These are phyloP conservation scores for Gallinago media DNA, from an alignment of 2,113 vertebrate species.

Conservation along the genomic window DNA sequence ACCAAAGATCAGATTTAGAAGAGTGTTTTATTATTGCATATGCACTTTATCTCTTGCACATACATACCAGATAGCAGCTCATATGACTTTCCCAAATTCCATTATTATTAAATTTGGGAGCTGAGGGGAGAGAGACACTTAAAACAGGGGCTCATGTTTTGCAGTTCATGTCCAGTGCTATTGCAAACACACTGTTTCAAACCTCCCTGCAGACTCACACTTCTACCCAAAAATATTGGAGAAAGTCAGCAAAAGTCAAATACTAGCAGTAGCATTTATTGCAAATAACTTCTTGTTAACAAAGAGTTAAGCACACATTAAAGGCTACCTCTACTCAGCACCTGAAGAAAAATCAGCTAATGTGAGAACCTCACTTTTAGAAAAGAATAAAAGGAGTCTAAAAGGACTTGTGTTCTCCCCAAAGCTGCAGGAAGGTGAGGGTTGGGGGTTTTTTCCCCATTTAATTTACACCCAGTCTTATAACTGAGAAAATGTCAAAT, in stretches of 20 bases:
- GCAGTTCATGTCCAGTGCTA: neutral
- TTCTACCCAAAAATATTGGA: neutral
- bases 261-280: rapidly evolving
- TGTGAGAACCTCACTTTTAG: neutral
- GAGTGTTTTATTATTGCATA: neutral
- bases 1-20: slow-evolving; percentile 36
- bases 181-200: neutral
- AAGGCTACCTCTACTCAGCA: neutral
- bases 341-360: neutral
- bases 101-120: slow-evolving; percentile 1
- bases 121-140: neutral
- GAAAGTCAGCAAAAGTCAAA: neutral
- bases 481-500: neutral
- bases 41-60: slow-evolving; percentile 9
- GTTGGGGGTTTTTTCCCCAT: neutral
- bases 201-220: neutral
- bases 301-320: neutral
- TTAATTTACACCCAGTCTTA: neutral
- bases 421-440: neutral
- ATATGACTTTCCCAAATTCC: neutral
- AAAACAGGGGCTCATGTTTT: neutral
- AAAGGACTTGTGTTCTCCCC: neutral
- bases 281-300: neutral
- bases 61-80: neutral
- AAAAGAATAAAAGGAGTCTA: neutral